These are phyloP conservation scores for Peromyscus attwateri DNA, from an alignment of 2,797 vertebrate species.

Conservation along the genomic window DNA sequence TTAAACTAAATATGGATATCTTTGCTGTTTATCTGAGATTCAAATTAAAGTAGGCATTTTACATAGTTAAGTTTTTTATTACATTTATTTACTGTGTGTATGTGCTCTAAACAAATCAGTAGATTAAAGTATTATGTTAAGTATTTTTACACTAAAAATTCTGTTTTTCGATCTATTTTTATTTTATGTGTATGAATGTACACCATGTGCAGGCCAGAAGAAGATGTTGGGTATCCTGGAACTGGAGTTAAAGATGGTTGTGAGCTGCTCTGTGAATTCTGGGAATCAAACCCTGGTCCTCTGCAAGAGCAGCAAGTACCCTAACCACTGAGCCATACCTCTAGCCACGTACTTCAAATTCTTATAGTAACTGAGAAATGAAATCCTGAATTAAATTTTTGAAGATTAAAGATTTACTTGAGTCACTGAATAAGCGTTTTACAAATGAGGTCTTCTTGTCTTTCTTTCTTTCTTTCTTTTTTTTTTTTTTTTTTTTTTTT, in stretches of 20 bases:
- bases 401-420: not conserved
- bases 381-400: not conserved
- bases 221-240: not conserved
- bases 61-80: not conserved
- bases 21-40: conserved; percentile 41
- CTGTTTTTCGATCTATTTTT: not conserved
- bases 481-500: too few species aligned
- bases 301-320: not conserved
- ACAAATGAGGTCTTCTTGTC: too few species aligned
- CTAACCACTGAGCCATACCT: not conserved
- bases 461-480: too few species aligned
- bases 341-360: not conserved
- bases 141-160: not conserved
- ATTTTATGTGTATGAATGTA: not conserved
- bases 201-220: not conserved
- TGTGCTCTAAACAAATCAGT: not conserved
- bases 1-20: not conserved
- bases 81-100: not conserved
- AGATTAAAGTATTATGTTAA: not conserved
- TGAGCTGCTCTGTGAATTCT: not conserved
- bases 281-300: not conserved
- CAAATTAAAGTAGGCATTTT: conserved; percentile 22
- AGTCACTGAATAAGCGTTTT: not conserved
- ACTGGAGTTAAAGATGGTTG: not conserved
- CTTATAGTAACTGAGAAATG: not conserved